phyloP scores from a whole-genome alignment of 2,797 vertebrate genomes.

The Acanthornis magna region DNA sequence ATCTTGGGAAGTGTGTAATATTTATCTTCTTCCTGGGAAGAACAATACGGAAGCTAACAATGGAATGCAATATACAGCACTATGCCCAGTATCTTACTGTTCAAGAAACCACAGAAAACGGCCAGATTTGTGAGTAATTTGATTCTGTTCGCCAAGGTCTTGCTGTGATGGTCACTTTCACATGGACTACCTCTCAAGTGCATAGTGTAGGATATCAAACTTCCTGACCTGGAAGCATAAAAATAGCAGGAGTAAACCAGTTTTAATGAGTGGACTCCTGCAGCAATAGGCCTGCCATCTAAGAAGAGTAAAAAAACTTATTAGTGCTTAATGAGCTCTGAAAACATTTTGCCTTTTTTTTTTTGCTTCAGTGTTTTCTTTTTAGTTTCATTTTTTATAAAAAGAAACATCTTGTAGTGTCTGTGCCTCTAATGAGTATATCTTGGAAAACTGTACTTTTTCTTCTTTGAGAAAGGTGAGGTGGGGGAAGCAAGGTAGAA shows the following conservation, averaged over 20 bases:
- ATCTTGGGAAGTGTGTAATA: neutral
- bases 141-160: neutral
- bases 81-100: neutral
- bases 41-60: neutral
- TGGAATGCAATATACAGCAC: neutral
- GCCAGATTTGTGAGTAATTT: neutral
- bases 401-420: neutral
- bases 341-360: neutral
- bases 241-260: neutral
- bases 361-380: neutral
- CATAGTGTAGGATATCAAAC: neutral
- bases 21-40: neutral
- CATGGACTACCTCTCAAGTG: neutral
- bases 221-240: neutral
- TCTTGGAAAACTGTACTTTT: neutral
- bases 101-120: neutral
- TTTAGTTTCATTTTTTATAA: neutral
- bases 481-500: neutral
- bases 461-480: neutral
- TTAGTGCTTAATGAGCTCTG: neutral
- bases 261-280: constrained; percentile 10
- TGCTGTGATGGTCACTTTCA: neutral
- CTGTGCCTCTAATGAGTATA: neutral
- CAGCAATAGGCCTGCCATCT: neutral
- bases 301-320: neutral